Evolutionary conservation across 2,113 vertebrate genomes (phyloP).

Genomic region (Marcusenius ussheri): DNA sequence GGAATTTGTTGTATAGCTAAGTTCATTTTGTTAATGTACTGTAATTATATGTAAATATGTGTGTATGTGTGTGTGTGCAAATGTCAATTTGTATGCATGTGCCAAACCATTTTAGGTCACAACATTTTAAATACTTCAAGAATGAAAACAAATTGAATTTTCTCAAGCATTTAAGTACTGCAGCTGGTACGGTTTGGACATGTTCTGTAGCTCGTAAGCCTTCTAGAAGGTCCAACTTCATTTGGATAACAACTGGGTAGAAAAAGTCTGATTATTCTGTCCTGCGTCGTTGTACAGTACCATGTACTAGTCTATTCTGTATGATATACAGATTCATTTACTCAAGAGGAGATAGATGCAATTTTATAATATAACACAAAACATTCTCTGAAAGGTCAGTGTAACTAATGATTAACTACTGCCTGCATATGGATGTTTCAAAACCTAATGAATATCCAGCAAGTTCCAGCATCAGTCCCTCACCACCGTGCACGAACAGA

Average conservation of each 20-base stretch:
- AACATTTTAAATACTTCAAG: constrained; percentile 11
- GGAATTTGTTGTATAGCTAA: background rate
- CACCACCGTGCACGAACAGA: background rate
- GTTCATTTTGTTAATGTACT: background rate
- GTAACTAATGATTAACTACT: background rate
- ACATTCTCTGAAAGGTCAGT: background rate
- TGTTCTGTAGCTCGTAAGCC: background rate
- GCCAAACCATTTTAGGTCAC: constrained; percentile 17
- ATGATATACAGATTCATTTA: constrained; percentile 2
- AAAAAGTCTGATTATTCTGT: background rate
- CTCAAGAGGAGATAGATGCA: background rate
- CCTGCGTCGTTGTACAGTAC: background rate
- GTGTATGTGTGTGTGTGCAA: constrained; percentile 12
- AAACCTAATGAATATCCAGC: background rate
- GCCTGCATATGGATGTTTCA: background rate
- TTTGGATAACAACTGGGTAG: constrained; percentile 4
- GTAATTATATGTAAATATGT: constrained; percentile 17
- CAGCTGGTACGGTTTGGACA: background rate
- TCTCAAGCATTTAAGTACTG: constrained; percentile 3
- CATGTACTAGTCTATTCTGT: background rate
- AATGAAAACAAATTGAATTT: constrained; percentile 3
- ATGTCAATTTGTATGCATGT: constrained; percentile 17
- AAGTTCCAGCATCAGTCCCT: background rate
- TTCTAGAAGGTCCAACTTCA: background rate
- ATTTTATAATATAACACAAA: background rate